Base-by-base conservation (phyloP, 2,113 vertebrate genomes). In the Cyphomyrus plagiostoma region DNA sequence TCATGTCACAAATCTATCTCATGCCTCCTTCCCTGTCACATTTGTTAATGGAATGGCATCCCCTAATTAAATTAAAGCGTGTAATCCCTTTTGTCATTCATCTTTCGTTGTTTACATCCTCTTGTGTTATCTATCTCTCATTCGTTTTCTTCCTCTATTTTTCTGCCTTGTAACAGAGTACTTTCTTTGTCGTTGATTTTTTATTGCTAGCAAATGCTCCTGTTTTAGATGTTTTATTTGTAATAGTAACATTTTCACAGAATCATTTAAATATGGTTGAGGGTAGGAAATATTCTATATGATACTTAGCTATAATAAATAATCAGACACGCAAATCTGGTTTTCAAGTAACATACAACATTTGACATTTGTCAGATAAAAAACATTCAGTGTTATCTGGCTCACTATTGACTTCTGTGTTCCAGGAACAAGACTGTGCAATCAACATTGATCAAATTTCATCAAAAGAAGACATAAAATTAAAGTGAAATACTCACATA, bases 21-120 rank as follows among this genome's bases (percentile, higher is more conserved):
- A 42, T 45, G 45, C 88, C 39, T 90, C 84, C 87, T 83, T 89
- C 89, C 46, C 46, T 45, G 88, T 90, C 80, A 85, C 70, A 3
- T 90, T 90, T 89, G 90, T 62, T 90, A 92, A 91, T 90, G 89
- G 90, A 93, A 93, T 86, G 82, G 87, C 91, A 89, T 89, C 89
- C 70, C 70, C 91, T 94, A 93, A 94, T 93, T 93, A 91, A 91
- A 94, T 95, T 92, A 94, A 89, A 95, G 84, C 87, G 46, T 11
- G 58, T 89, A 86, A 83, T 42, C 85, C 53, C 77, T 88, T 91
- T 90, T 30, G 8, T 26, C 42, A 88, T 89, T 84, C 84, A 88
- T 52, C 13, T 52, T 62, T 83, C 70, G n/a, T 50, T 15, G 11
- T 52, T 26, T 23, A 5, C 84, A 52, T 30, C 7, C 23, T 86